Evolutionary conservation across 2,888 invertebrate genomes (phyloP).

Genomic region (Drosophila demipolita): DNA sequence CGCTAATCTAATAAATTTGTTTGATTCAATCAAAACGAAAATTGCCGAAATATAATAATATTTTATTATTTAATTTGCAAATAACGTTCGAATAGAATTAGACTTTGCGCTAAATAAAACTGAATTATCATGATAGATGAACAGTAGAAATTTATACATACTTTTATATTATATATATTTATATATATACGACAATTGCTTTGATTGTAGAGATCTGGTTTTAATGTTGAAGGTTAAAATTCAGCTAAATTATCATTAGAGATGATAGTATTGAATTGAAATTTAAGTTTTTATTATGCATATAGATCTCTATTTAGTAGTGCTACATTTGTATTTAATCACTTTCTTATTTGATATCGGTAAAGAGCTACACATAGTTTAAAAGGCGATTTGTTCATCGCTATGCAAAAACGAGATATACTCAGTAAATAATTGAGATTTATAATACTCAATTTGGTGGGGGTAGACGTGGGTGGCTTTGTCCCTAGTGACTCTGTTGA

Average conservation of each 20-base stretch:
- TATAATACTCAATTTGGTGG: conserved; percentile 41
- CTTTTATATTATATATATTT: background rate
- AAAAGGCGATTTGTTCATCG: conserved; percentile 27
- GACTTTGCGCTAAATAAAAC: conserved; percentile 4
- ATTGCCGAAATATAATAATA: conserved; percentile 23
- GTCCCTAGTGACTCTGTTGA: conserved; percentile 21
- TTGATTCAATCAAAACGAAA: conserved; percentile 47
- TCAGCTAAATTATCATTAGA: background rate
- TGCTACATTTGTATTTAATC: background rate
- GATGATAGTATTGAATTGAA: background rate
- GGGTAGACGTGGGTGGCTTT: conserved; percentile 37
- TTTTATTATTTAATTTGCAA: conserved; percentile 20
- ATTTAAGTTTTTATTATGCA: background rate
- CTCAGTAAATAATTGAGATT: conserved; percentile 33
- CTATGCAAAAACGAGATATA: conserved; percentile 11
- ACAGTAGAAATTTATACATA: background rate
- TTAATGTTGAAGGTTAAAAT: too few relatives aligned
- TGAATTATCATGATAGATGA: conserved; percentile 9
- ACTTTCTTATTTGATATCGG: background rate
- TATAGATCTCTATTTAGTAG: background rate
- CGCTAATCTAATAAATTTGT: conserved; percentile 50
- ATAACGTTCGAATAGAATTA: conserved; percentile 8
- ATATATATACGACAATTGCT: background rate
- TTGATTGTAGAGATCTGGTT: background rate
- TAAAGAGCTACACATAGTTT: background rate